These are phyloP conservation scores for Celastrina argiolus DNA, from an alignment of 2,888 invertebrate genomes.

Conservation along the genomic window DNA sequence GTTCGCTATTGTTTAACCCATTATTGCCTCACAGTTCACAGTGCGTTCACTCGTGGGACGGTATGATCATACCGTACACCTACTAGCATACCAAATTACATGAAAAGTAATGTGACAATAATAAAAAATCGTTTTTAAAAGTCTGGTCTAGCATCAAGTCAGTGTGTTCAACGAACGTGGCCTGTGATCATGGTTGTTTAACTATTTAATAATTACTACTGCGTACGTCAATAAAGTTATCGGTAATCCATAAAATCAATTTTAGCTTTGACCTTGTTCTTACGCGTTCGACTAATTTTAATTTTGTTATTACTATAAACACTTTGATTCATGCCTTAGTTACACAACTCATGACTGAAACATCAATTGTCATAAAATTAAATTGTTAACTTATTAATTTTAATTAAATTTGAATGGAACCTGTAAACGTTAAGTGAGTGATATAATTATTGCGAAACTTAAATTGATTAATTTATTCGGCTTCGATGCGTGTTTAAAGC, in stretches of 20 bases:
- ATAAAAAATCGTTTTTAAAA: not conserved
- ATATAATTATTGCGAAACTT: conserved; percentile 1
- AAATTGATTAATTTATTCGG: not conserved
- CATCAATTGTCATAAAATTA: conserved; percentile 19
- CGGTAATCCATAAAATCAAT: not conserved
- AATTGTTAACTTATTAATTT: conserved; percentile 44
- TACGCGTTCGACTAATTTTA: not conserved
- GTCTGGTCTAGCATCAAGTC: not conserved
- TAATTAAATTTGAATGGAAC: conserved; percentile 23
- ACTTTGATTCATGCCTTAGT: conserved; percentile 60
- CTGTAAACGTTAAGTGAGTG: conserved; percentile 8
- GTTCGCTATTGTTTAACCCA: too few relatives aligned
- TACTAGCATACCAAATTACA: not conserved
- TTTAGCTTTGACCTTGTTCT: not conserved
- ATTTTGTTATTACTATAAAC: not conserved
- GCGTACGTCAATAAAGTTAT: not conserved
- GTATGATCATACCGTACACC: not conserved
- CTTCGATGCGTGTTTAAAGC: not conserved
- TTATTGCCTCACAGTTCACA: not conserved
- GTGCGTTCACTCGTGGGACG: not conserved
- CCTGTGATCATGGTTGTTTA: not conserved
- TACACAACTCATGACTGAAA: conserved; percentile 39
- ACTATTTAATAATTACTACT: not conserved
- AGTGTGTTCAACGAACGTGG: not conserved
- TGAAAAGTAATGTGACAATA: not conserved